Evolutionary conservation across 2,113 vertebrate genomes (phyloP).

Genomic region (Zosterops borbonicus): DNA sequence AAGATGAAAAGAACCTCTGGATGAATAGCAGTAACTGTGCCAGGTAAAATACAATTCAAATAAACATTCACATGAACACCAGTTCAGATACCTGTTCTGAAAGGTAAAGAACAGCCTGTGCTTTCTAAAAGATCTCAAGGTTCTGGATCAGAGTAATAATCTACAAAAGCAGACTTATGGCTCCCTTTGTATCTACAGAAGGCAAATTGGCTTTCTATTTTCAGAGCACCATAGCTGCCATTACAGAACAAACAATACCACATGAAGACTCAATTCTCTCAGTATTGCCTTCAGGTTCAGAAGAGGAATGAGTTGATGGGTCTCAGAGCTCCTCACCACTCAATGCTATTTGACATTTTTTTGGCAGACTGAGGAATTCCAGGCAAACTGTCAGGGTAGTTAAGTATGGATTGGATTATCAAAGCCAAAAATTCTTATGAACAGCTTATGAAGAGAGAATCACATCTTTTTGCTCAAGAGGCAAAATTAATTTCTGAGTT

Average conservation of each 20-base stretch:
- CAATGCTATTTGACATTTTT: neutral
- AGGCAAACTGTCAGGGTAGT: neutral
- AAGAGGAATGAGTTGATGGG: neutral
- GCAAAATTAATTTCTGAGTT: neutral
- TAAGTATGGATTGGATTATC: neutral
- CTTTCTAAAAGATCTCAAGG: neutral
- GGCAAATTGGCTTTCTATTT: neutral
- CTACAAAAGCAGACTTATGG: neutral
- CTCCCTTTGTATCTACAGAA: neutral
- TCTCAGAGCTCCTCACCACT: neutral
- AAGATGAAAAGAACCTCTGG: constrained; percentile 40
- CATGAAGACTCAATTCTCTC: neutral
- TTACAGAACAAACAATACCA: neutral
- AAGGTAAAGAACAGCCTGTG: constrained; percentile 11
- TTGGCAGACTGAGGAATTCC: neutral
- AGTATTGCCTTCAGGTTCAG: neutral
- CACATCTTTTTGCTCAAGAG: neutral
- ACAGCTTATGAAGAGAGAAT: neutral
- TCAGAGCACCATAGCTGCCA: neutral
- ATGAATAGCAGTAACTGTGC: constrained; percentile 8
- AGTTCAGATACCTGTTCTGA: neutral
- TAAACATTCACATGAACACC: neutral
- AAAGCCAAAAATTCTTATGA: neutral
- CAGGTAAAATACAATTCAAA: constrained; percentile 31
- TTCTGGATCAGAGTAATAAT: neutral